These are phyloP conservation scores for Xiphophorus maculatus DNA, from an alignment of 2,113 vertebrate genomes.

Conservation along the genomic window DNA sequence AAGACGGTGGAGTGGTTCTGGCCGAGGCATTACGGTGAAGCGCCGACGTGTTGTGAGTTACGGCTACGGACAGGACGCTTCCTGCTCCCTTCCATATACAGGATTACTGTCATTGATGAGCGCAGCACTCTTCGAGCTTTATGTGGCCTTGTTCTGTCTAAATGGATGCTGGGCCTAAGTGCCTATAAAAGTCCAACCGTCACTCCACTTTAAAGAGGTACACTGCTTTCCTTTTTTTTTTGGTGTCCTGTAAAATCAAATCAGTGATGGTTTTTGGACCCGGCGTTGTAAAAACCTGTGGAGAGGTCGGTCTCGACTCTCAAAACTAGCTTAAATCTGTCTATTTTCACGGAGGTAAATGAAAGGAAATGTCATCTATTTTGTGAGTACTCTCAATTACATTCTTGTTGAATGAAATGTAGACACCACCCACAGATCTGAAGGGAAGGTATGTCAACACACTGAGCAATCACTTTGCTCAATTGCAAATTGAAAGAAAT, in stretches of 20 bases:
- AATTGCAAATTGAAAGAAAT: neutral
- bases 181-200: slow-evolving; percentile 57
- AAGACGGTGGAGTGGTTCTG: slow-evolving; percentile 22
- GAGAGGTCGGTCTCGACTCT: neutral
- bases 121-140: slow-evolving; percentile 31
- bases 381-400: neutral
- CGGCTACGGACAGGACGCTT: slow-evolving; percentile 39
- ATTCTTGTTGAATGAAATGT: neutral
- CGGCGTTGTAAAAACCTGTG: neutral
- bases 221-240: neutral
- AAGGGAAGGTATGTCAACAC: neutral
- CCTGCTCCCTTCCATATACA: slow-evolving; percentile 50
- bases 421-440: neutral
- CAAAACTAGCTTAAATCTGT: neutral
- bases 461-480: neutral
- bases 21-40: slow-evolving; percentile 44
- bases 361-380: neutral
- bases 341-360: neutral
- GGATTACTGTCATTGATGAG: slow-evolving; percentile 61
- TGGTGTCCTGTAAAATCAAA: neutral
- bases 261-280: neutral
- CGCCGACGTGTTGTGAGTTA: slow-evolving; percentile 62
- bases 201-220: slow-evolving; percentile 14
- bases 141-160: slow-evolving; percentile 43
- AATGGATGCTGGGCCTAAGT: slow-evolving; percentile 50